A percentile compares a stretch with the other conserved stretches of the same genome.
Evolutionary conservation across 2,888 invertebrate genomes (phyloP).

Genomic region (Sympetrum striolatum): DNA sequence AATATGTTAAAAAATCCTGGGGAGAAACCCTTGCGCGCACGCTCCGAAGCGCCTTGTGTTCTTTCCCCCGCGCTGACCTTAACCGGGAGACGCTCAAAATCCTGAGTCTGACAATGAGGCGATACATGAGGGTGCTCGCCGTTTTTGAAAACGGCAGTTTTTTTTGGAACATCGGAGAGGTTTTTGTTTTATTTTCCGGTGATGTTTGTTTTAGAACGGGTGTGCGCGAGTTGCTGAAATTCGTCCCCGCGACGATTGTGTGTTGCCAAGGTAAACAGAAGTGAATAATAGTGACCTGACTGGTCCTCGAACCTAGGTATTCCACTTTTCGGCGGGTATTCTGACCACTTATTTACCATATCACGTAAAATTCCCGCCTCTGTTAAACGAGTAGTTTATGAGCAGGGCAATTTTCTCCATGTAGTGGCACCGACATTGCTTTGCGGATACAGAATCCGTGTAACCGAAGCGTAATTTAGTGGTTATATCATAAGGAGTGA

Average conservation of each 20-base stretch:
- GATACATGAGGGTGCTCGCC: not conserved
- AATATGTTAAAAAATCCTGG: not conserved
- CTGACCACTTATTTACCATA: too few species aligned
- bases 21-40: not conserved
- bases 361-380: too few species aligned
- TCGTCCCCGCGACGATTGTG: not conserved
- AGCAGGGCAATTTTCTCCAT: too few species aligned
- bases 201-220: not conserved
- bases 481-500: too few species aligned
- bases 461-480: too few species aligned
- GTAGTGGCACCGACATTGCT: too few species aligned
- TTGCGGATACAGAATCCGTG: too few species aligned
- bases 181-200: not conserved
- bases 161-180: not conserved
- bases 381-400: too few species aligned
- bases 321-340: too few species aligned
- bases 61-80: not conserved
- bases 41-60: not conserved
- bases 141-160: not conserved
- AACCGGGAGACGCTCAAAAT: not conserved
- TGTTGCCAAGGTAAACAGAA: too few species aligned
- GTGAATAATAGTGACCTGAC: too few species aligned
- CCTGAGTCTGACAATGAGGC: not conserved
- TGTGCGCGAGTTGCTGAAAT: not conserved
- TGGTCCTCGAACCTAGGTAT: too few species aligned